Evolutionary conservation across 2,113 vertebrate species (phyloP), one percentile per base, ranked within the genome.

Genomic region (Amazona vittata): DNA sequence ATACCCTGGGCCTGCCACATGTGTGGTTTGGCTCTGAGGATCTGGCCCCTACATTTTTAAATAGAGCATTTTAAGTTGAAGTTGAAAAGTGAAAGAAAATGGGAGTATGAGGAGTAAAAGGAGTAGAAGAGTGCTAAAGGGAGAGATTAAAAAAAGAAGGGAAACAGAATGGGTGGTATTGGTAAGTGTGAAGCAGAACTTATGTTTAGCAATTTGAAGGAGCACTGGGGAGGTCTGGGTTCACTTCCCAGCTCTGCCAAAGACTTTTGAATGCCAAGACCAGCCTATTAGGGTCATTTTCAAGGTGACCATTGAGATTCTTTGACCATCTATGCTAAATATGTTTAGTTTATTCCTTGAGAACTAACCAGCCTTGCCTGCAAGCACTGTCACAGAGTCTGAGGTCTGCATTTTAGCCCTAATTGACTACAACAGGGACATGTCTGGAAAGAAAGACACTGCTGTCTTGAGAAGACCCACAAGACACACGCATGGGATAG

Each of bases 1-100:
- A 11, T 53, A 84, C 90, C 57, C 35, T 82, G 41, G 68, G 90
- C 49, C 90, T 95, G 77, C 94, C 96, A 77, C 92, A 95, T 96
- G 95, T 96, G 96, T 96, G 96, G 95, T 91, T 96, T 97, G 90
- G 77, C 88, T 93, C 60, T 8, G 4, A 95, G 90, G 94, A 95
- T 93, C 81, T 96, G 89, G 86, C n/a, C 90, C 89, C 69, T 86
- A 68, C 68, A 21, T 84, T 95, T 93, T 96, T 89, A 97, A 94
- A 96, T 44, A 90, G 20, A 92, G 33, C 57, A 81, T 93, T 96
- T 94, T 57, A 88, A 87, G 64, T 55, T 70, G 52, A 83, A 93
- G 86, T 90, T 83, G 82, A 93, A 93, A 96, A 90, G 90, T 62
- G 76, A 86, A 96, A 86, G 86, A 92, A 88, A 95, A 78, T 0